Base-by-base conservation (phyloP, 2,888 invertebrate genomes). In the Aricia artaxerxes region DNA sequence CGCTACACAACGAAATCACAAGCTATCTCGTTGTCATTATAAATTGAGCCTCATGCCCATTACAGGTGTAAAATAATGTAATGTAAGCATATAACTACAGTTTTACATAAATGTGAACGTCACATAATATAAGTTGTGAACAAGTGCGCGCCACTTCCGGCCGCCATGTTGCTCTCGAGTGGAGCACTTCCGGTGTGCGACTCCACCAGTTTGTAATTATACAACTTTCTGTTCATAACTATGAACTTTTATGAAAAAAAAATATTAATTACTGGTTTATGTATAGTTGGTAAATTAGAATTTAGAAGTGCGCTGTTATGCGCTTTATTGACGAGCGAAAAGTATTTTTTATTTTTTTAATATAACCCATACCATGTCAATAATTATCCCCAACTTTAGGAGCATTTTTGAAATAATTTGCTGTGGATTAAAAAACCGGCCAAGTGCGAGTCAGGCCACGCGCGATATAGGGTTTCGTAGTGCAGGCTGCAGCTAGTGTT, bases 91-190 rank as follows among this genome's bases (percentile, higher is more conserved):
- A 16, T 57, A 57, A 16, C 2, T 16, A 16, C 57, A 57, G 13
- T 69, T 16, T 13, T 69, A 69, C 13, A 69, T 69, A 16, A 69
- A 69, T 38, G 69, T 69, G 11, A 69, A 69, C 69, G 16, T 69
- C 69, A 35, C 64, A 69, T 64, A 13, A 69, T 64, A 13, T 35
- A 38, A 35, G 69, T 69, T 13, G 13, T 38, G 35, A 69, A 69
- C 69, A 13, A 69, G 69, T 69, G 64, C 31, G 75, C 49, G 53
- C 73, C 77, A 78, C 80, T 78, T 81, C 81, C 80, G 80, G 78
- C 78, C 73, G 77, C 80, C 79, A 79, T 81, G 57, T 78, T 80
- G 44, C 80, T 61, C 77, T 64, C 49, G 76, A 75, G 72, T 69
- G 60, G 38, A 76, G 76, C 53, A 53, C 60, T 78, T 80, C 80